Evolutionary conservation across 2,888 invertebrate species (phyloP).

Genomic region (Eupithecia dodoneata): DNA sequence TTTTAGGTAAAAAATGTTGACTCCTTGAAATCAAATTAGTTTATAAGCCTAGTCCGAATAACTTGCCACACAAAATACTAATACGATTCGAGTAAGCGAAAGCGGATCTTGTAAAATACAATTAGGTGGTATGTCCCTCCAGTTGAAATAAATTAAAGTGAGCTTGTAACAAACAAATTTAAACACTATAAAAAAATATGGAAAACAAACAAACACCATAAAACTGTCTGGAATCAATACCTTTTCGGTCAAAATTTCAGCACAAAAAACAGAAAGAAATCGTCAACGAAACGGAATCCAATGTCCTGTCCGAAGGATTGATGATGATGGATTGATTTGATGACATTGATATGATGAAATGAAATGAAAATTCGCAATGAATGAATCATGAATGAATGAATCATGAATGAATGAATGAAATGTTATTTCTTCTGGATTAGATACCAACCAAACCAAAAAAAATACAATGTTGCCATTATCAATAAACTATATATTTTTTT

Average conservation of each 20-base stretch:
- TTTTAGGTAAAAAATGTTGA: constrained; percentile 17
- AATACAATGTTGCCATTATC: constrained; percentile 1
- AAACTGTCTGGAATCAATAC: constrained; percentile 4
- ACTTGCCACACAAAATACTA: not conserved
- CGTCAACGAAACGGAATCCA: not conserved
- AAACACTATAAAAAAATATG: not conserved
- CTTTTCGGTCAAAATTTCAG: constrained; percentile 14
- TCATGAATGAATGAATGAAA: no score
- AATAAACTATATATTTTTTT: not conserved
- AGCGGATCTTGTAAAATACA: not conserved
- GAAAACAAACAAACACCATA: not conserved
- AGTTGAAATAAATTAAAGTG: not conserved
- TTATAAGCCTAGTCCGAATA: not conserved
- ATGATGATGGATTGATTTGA: not conserved
- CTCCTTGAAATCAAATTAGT: not conserved
- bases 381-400: no score
- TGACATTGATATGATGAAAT: not conserved
- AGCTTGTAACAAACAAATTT: not conserved
- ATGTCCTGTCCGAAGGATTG: constrained; percentile 6
- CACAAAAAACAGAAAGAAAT: constrained; percentile 18
- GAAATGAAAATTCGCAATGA: not conserved
- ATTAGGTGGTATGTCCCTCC: constrained; percentile 1
- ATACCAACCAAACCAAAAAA: not conserved
- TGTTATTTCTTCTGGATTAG: no score
- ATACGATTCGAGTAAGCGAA: not conserved